Percentiles rank a stretch among this genome's conserved stretches.
Evolutionary conservation across 2,113 vertebrate species (phyloP).

Genomic region (Perca fluviatilis): DNA sequence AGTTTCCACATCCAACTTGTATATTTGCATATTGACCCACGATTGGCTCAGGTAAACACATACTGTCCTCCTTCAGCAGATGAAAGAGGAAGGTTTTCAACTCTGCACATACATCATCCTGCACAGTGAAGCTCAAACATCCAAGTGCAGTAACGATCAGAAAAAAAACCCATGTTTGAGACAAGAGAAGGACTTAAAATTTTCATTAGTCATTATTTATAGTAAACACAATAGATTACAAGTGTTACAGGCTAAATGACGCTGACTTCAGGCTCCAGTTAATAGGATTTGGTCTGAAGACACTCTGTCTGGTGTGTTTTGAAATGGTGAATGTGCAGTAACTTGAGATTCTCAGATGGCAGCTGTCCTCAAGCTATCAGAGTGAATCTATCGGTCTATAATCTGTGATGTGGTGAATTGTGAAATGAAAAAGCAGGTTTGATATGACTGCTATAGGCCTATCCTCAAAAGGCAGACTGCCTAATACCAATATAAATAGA

Average conservation of each 20-base stretch:
- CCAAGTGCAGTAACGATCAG: not conserved
- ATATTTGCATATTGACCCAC: not conserved
- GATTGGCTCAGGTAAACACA: not conserved
- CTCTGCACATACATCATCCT: not conserved
- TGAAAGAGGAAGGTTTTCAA: not conserved
- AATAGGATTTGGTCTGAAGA: not conserved
- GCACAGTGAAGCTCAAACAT: not conserved
- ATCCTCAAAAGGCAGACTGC: constrained; percentile 13
- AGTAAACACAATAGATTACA: not conserved
- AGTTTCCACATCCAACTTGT: not conserved
- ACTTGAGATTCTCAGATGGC: constrained; percentile 36
- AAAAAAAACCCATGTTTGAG: not conserved
- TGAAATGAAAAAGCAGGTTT: constrained; percentile 14
- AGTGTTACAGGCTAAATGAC: not conserved
- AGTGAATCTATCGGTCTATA: constrained; percentile 2
- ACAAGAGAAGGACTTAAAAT: no score
- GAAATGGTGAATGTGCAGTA: constrained; percentile 29
- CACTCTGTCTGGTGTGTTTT: constrained; percentile 17
- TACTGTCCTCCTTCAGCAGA: not conserved
- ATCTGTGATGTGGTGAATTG: constrained; percentile 11
- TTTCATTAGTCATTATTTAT: not conserved
- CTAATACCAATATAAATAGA: not conserved
- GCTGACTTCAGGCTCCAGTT: not conserved
- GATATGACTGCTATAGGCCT: not conserved
- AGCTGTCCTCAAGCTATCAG: constrained; percentile 9